Percentiles rank a stretch among this genome's conserved stretches.
phyloP scores from a whole-genome alignment of 2,888 invertebrate genomes.

The Apocheima hispidaria region DNA sequence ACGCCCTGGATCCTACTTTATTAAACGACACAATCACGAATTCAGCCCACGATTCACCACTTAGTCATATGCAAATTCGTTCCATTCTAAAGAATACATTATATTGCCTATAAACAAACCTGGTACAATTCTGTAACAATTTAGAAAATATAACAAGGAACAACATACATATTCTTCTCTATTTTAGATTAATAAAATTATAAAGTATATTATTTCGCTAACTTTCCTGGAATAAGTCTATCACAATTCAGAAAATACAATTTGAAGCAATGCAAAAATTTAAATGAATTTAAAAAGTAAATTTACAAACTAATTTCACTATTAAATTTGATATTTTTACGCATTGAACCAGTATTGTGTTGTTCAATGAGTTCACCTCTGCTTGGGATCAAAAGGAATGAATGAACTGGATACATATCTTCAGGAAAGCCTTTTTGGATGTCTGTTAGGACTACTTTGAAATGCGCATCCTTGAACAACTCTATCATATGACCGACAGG shows the following conservation, averaged over 20 bases:
- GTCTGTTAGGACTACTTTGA: slow-evolving; percentile 88
- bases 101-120: slow-evolving; percentile 27
- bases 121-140: slow-evolving; percentile 7
- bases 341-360: background rate
- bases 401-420: slow-evolving; percentile 94
- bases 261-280: slow-evolving; percentile 8
- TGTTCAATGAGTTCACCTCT: background rate
- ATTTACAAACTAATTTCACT: slow-evolving; percentile 4
- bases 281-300: background rate
- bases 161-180: no score
- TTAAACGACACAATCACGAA: slow-evolving; percentile 78
- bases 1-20: slow-evolving; percentile 67
- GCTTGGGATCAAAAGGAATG: slow-evolving; percentile 90
- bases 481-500: slow-evolving; percentile 87
- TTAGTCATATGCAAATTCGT: slow-evolving; percentile 66
- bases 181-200: no score
- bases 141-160: slow-evolving; percentile 7
- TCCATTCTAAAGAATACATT: slow-evolving; percentile 57
- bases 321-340: background rate
- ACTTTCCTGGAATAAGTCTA: slow-evolving; percentile 17
- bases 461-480: slow-evolving; percentile 89
- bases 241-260: slow-evolving; percentile 1
- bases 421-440: slow-evolving; percentile 94
- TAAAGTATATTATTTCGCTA: slow-evolving; percentile 50
- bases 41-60: slow-evolving; percentile 71